Conservation (phyloP, 2,888 invertebrate genomes). For the Margaritifera margaritifera region DNA sequence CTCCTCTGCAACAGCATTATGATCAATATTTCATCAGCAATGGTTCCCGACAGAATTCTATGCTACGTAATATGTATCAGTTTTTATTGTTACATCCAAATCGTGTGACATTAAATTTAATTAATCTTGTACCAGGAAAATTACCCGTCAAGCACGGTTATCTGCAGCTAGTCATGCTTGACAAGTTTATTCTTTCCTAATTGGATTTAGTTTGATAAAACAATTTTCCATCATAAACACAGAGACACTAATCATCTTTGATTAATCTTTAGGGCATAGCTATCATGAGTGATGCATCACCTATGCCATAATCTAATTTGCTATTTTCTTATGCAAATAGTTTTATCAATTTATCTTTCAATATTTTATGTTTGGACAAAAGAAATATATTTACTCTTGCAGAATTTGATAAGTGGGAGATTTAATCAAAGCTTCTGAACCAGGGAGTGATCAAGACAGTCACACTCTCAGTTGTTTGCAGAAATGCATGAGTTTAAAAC, state of each 20-base stretch:
- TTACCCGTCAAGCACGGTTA: constrained; percentile 28
- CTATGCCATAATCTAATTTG: no score
- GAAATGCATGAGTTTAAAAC: no score
- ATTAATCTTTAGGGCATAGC: constrained; percentile 7
- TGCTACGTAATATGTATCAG: constrained; percentile 39
- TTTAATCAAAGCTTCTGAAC: no score
- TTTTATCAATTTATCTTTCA: no score
- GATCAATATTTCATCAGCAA: constrained; percentile 34
- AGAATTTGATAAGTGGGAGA: no score
- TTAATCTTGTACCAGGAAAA: constrained; percentile 30
- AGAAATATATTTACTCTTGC: no score
- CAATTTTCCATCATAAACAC: constrained; percentile 13
- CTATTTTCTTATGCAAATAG: no score
- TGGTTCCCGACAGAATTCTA: constrained; percentile 26
- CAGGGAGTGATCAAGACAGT: no score
- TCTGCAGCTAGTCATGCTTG: constrained; percentile 12
- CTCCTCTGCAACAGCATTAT: neutral
- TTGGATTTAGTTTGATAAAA: constrained; percentile 16
- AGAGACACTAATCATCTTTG: constrained; percentile 10
- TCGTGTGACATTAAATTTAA: constrained; percentile 39
- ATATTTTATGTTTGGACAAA: no score
- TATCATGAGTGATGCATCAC: neutral
- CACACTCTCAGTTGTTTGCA: no score
- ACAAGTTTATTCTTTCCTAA: constrained; percentile 31
- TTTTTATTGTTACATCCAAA: constrained; percentile 35